phyloP scores from a whole-genome alignment of 2,113 vertebrate species.

The Brachirus orientalis region DNA sequence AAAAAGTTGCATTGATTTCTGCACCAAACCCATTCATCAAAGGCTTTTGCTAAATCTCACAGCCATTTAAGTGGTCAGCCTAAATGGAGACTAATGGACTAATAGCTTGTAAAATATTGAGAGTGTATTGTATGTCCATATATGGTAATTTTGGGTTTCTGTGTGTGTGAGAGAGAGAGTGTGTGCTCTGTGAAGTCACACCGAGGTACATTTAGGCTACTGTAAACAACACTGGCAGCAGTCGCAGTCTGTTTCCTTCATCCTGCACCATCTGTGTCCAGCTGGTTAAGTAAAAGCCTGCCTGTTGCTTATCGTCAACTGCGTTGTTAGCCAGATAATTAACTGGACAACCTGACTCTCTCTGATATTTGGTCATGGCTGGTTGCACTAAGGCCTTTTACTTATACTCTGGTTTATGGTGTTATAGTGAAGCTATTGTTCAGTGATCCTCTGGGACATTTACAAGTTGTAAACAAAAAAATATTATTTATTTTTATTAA shows the following conservation, averaged over 20 bases:
- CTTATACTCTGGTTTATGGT: no score
- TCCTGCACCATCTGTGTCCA: conserved; percentile 56
- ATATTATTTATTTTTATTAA: no score
- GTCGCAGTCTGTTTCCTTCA: conserved; percentile 35
- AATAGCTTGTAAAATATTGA: conserved; percentile 29
- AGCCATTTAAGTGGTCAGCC: conserved; percentile 8
- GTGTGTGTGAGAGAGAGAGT: conserved; percentile 4
- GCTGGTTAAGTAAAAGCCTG: conserved; percentile 43
- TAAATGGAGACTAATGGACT: conserved; percentile 55
- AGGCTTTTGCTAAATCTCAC: conserved; percentile 23
- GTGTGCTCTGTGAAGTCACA: conserved; percentile 35
- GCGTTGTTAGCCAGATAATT: conserved; percentile 53
- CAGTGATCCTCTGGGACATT: no score
- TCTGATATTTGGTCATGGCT: conserved; percentile 18
- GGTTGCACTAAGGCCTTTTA: no score
- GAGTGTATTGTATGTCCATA: conserved; percentile 18
- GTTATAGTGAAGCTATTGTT: no score
- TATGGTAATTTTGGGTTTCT: conserved; percentile 38
- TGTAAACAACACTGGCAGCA: conserved; percentile 63
- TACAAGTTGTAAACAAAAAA: no score
- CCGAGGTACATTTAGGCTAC: conserved; percentile 30
- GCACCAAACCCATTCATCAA: conserved; percentile 24
- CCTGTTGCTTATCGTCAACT: conserved; percentile 26
- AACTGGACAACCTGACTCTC: conserved; percentile 22
- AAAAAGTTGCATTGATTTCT: conserved; percentile 28